Conservation (phyloP, 2,113 vertebrate genomes). For the Pungitius pungitius region DNA sequence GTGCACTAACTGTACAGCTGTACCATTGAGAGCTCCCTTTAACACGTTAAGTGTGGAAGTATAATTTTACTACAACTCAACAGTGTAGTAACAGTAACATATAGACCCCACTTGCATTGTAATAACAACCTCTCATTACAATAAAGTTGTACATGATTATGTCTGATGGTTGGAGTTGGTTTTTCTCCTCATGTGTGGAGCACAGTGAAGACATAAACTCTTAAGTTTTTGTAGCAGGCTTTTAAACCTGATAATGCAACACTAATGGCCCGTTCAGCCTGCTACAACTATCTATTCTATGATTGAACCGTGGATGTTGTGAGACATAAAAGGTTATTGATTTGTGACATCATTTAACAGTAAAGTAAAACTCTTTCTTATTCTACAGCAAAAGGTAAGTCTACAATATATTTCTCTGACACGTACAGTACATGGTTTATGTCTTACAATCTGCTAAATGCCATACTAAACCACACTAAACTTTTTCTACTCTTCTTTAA, state of each 20-base stretch:
- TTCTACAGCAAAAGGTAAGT: constrained; percentile 53
- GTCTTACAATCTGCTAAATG: constrained; percentile 9
- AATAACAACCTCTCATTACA: constrained; percentile 14
- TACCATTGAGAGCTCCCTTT: constrained; percentile 44
- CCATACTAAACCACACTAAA: constrained; percentile 9
- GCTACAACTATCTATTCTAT: constrained; percentile 41
- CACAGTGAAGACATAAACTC: constrained; percentile 31
- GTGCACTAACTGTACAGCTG: constrained; percentile 44
- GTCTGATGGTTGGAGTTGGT: constrained; percentile 1
- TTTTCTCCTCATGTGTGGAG: constrained; percentile 14
- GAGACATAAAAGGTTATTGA: constrained; percentile 56
- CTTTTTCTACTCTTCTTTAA: neutral
- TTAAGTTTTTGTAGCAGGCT: constrained; percentile 36
- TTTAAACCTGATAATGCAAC: constrained; percentile 37
- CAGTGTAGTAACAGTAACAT: constrained; percentile 13
- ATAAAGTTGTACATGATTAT: constrained; percentile 11
- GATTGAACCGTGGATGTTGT: constrained; percentile 28
- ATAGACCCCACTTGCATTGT: constrained; percentile 21
- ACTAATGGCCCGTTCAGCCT: constrained; percentile 40
- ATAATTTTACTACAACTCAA: constrained; percentile 2
- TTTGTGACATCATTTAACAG: constrained; percentile 53
- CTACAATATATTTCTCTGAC: constrained; percentile 28
- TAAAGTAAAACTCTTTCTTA: constrained; percentile 47
- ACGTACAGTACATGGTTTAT: constrained; percentile 28
- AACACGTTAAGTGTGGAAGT: too few species aligned